Evolutionary conservation across 2,113 vertebrate genomes (phyloP).

Genomic region (Carassius carassius): DNA sequence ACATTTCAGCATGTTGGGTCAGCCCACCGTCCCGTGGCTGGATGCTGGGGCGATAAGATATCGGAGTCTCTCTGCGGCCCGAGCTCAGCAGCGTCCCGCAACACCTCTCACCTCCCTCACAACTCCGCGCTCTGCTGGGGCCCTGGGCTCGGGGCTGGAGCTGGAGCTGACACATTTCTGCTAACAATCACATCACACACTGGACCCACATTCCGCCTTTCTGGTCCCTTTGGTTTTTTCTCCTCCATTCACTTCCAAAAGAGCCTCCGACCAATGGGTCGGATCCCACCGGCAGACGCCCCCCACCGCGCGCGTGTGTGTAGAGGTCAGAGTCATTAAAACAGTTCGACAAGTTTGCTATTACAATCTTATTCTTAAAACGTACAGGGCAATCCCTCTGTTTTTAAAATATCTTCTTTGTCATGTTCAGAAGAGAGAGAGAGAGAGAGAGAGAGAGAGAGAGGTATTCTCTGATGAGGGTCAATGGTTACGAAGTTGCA

Average conservation of each 20-base stretch:
- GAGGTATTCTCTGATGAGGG: too few species aligned
- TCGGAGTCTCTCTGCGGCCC: too few species aligned
- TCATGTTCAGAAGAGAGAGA: not conserved
- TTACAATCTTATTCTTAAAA: not conserved
- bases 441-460: too few species aligned
- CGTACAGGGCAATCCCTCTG: not conserved
- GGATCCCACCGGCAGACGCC: not conserved
- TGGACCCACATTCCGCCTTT: slow-evolving; percentile 86
- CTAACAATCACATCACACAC: slow-evolving; percentile 98
- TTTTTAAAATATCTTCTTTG: not conserved
- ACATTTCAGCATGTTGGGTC: slow-evolving; percentile 49
- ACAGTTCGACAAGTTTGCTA: slow-evolving; percentile 20
- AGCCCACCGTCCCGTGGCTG: slow-evolving; percentile 51
- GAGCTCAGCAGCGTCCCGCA: too few species aligned
- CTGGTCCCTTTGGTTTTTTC: slow-evolving; percentile 68
- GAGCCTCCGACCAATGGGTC: slow-evolving; percentile 33
- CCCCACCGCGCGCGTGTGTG: not conserved
- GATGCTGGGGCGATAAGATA: slow-evolving; percentile 84
- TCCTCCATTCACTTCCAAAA: slow-evolving; percentile 52
- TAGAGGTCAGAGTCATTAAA: not conserved
- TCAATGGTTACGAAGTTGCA: not conserved
- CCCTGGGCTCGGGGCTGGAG: slow-evolving; percentile 71
- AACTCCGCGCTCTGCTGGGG: slow-evolving; percentile 62
- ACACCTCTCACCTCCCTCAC: slow-evolving; percentile 57
- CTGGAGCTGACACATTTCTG: slow-evolving; percentile 90